These are phyloP conservation scores for Cottus gobio DNA, from an alignment of 2,113 vertebrate genomes.

Conservation along the genomic window DNA sequence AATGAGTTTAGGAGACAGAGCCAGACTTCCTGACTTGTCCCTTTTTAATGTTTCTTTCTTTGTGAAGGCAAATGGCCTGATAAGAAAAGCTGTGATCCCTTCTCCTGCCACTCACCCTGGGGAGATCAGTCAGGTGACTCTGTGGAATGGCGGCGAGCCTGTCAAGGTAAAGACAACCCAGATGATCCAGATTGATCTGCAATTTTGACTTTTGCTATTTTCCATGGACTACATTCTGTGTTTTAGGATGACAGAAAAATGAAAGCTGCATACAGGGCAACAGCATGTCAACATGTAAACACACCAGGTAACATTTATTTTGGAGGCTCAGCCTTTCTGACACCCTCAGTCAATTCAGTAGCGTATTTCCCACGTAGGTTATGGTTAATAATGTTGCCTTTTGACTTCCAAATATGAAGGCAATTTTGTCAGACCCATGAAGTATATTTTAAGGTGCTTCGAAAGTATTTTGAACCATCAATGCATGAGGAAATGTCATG, in stretches of 20 bases:
- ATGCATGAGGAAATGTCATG: background rate
- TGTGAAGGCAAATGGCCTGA: slow-evolving; percentile 37
- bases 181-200: background rate
- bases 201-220: background rate
- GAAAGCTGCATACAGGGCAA: slow-evolving; percentile 3
- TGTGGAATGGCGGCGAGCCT: slow-evolving; percentile 55
- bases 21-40: background rate
- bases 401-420: background rate
- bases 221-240: background rate
- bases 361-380: background rate
- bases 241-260: slow-evolving; percentile 57
- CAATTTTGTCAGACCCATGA: background rate
- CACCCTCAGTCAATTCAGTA: background rate
- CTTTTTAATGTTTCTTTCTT: background rate
- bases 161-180: slow-evolving; percentile 48
- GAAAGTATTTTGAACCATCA: background rate
- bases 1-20: background rate
- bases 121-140: slow-evolving; percentile 59
- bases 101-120: slow-evolving; percentile 35
- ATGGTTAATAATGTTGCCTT: background rate
- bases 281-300: background rate
- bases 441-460: background rate
- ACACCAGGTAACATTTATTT: slow-evolving; percentile 33
- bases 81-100: slow-evolving; percentile 50
- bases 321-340: background rate